Percentiles rank a stretch among this genome's conserved stretches.
Conservation (phyloP, 2,888 invertebrate genomes). For the Pyrrhosoma nymphula region DNA sequence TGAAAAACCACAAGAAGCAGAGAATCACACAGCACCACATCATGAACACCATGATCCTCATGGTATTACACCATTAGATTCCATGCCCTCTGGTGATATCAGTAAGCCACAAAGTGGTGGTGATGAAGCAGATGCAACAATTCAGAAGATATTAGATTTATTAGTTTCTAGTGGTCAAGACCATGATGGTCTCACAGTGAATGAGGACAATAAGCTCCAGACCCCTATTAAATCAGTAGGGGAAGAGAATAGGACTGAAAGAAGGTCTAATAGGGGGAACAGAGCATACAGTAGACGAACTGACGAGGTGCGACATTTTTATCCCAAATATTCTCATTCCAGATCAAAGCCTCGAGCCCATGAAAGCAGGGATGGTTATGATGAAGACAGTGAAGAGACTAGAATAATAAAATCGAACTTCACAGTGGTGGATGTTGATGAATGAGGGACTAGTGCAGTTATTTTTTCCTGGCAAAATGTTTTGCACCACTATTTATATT, state of each 20-base stretch:
- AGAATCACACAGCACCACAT: background rate
- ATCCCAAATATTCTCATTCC: background rate
- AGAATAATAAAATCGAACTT: conserved; percentile 19
- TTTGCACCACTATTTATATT: conserved; percentile 6
- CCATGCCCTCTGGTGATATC: background rate
- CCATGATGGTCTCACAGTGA: background rate
- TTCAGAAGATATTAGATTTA: conserved; percentile 38
- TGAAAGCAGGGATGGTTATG: background rate
- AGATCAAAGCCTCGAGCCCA: background rate
- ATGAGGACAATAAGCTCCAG: conserved; percentile 36
- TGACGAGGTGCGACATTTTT: conserved; percentile 34
- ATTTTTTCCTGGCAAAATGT: background rate
- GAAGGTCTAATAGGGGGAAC: conserved; percentile 1
- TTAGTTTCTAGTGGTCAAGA: conserved; percentile 1
- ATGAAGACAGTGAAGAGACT: conserved; percentile 34
- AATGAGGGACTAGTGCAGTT: background rate
- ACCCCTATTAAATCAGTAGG: conserved; percentile 18
- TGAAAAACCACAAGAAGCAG: background rate
- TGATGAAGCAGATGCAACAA: conserved; percentile 20
- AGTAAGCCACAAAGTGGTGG: background rate
- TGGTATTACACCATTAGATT: background rate
- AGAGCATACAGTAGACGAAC: conserved; percentile 40
- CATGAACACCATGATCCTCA: background rate
- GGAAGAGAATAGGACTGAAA: background rate
- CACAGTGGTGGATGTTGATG: conserved; percentile 3